Conservation (phyloP, 2,113 vertebrate species). For the Apodemus sylvaticus region DNA sequence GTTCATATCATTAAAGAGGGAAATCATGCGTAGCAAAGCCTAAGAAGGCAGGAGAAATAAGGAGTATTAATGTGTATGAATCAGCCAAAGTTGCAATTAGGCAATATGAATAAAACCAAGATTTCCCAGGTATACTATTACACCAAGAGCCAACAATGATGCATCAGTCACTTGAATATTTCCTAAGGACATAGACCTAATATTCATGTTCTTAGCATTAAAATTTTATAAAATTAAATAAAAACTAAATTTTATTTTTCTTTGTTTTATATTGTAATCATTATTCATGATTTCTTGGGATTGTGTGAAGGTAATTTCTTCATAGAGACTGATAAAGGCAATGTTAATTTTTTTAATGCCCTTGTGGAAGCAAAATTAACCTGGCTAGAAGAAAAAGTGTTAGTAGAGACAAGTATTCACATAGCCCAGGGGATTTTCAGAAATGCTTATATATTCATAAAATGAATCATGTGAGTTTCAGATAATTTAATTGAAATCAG, state of each 20-base stretch:
- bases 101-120: neutral
- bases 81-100: neutral
- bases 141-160: neutral
- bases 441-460: neutral
- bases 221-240: neutral
- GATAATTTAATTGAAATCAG: neutral
- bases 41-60: neutral
- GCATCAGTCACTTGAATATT: neutral
- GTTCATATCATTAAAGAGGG: neutral
- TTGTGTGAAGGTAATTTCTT: neutral
- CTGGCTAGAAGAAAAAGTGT: neutral
- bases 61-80: neutral
- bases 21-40: neutral
- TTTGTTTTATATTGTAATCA: neutral
- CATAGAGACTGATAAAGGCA: neutral
- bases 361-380: neutral
- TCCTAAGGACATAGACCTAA: neutral
- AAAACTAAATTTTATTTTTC: neutral
- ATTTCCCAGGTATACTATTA: neutral
- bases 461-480: neutral
- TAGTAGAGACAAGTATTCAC: neutral
- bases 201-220: neutral
- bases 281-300: slow-evolving; percentile 2
- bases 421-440: neutral
- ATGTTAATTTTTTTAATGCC: neutral